Base-by-base conservation (phyloP, 2,888 invertebrate genomes). In the Nymphalis polychloros region DNA sequence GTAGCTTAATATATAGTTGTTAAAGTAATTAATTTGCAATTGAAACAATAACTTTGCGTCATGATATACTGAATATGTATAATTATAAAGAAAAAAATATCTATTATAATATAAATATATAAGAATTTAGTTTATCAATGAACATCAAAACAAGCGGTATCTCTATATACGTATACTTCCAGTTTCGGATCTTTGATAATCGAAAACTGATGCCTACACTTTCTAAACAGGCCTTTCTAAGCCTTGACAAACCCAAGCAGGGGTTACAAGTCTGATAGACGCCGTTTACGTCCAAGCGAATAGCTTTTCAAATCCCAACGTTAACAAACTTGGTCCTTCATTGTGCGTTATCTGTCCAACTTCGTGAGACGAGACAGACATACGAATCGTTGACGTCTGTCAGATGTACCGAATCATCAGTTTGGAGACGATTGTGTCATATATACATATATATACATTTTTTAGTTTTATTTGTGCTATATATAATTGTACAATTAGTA, bases 321-420 rank as follows among this genome's bases (percentile, higher is more conserved):
- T 81, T 78, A 77, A 78, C 82, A 79, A 84, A 87, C 85, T 87
- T 86, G 84, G 84, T 50, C 20, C 83, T 84, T 83, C 81, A 83
- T 87, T 85, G 83, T 87, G 81, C 75, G 79, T 88, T 89, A 89
- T 88, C 89, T 75, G 77, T 81, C 84, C 82, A 89, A 89, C 84
- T 89, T 89, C 81, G 80, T 13, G 73, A 79, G 78, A 80, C 76
- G 84, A 87, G 87, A 88, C 65, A 47, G 57, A 41, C 53, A 16
- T 31, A 27, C 53, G 68, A 68, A 68, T 68, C 68, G 71, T 71
- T 71, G 71, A 71, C 68, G 68, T 20, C 65, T 68, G 68, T 66
- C 71, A 66, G 59, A 49, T 61, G 85, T 85, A 47, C 57, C 63
- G 66, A 70, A 75, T 73, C 63, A 48, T 66, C 63, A 59, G 57